A percentile compares a stretch with the other conserved stretches of the same genome.
phyloP scores from a whole-genome alignment of 2,888 invertebrate genomes.

The Nomada lathburiana region DNA sequence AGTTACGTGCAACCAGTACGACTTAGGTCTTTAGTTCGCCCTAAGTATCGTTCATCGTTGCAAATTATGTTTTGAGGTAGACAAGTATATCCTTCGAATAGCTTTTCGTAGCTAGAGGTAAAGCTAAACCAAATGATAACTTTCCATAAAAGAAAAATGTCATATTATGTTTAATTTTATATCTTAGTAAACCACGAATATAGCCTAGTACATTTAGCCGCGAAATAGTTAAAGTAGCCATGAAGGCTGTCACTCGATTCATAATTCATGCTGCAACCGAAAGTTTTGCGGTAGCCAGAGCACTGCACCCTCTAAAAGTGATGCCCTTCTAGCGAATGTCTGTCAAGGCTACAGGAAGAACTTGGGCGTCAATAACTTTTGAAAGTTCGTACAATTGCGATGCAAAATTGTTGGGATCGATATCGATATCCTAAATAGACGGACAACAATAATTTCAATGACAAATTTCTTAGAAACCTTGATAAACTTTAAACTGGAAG shows the following conservation, averaged over 20 bases:
- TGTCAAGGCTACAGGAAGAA: slow-evolving; percentile 25
- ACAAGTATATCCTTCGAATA: slow-evolving; percentile 84
- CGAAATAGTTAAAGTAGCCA: slow-evolving; percentile 40
- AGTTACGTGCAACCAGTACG: slow-evolving; percentile 76
- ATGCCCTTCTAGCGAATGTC: slow-evolving; percentile 31
- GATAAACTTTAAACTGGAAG: slow-evolving; percentile 15
- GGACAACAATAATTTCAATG: not conserved
- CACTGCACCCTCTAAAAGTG: slow-evolving; percentile 12
- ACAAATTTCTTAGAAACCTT: slow-evolving; percentile 11
- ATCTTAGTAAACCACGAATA: slow-evolving; percentile 73
- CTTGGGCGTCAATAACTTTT: slow-evolving; percentile 17
- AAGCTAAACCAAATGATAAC: slow-evolving; percentile 79
- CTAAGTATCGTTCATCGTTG: slow-evolving; percentile 75
- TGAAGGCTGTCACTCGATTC: slow-evolving; percentile 48
- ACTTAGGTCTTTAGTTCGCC: slow-evolving; percentile 59
- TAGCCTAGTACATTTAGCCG: slow-evolving; percentile 57
- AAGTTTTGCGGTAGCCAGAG: slow-evolving; percentile 19
- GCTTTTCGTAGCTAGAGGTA: slow-evolving; percentile 81
- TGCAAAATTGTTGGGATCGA: not conserved
- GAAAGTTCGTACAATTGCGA: slow-evolving; percentile 16
- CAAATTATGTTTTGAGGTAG: slow-evolving; percentile 83
- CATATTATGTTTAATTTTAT: slow-evolving; percentile 74
- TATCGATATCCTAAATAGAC: not conserved
- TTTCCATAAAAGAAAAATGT: slow-evolving; percentile 69
- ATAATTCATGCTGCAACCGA: slow-evolving; percentile 47